Percentiles rank a stretch among this genome's conserved stretches.
phyloP scores from a whole-genome alignment of 2,888 invertebrate genomes.

The Aplocera efformata region DNA sequence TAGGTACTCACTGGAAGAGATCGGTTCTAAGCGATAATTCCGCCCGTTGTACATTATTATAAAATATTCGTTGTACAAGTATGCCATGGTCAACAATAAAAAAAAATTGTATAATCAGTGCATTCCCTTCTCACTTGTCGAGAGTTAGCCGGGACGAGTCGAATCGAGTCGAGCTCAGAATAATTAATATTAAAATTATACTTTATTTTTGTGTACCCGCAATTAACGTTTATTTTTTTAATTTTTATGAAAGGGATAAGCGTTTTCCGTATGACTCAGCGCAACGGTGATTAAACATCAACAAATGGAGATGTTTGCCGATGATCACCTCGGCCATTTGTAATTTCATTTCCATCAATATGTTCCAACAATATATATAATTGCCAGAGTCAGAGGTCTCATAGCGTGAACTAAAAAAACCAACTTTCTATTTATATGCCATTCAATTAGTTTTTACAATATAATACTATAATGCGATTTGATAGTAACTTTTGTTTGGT shows the following conservation, averaged over 20 bases:
- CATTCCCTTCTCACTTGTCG: too few relatives aligned
- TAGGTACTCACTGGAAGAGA: too few relatives aligned
- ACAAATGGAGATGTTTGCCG: constrained; percentile 40
- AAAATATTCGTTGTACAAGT: too few relatives aligned
- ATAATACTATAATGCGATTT: constrained; percentile 33
- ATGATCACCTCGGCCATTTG: constrained; percentile 29
- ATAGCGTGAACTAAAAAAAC: constrained; percentile 19
- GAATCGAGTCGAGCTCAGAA: too few relatives aligned
- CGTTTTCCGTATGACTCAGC: constrained; percentile 29
- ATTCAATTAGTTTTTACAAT: constrained; percentile 29
- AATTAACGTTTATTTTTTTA: too few relatives aligned
- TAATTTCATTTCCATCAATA: constrained; percentile 36
- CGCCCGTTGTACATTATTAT: too few relatives aligned
- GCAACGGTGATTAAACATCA: constrained; percentile 25
- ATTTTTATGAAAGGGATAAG: background rate
- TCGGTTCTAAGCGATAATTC: too few relatives aligned
- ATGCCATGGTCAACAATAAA: too few relatives aligned
- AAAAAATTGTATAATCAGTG: too few relatives aligned
- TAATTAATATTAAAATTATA: too few relatives aligned
- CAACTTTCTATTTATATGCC: constrained; percentile 33
- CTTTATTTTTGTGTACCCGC: too few relatives aligned
- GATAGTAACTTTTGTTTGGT: constrained; percentile 29
- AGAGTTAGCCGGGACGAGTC: too few relatives aligned
- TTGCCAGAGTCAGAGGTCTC: constrained; percentile 56
- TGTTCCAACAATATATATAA: constrained; percentile 51